A percentile compares a stretch with the other conserved stretches of the same genome.
phyloP scores from a whole-genome alignment of 1,140 invertebrate species.

The Mya arenaria region DNA sequence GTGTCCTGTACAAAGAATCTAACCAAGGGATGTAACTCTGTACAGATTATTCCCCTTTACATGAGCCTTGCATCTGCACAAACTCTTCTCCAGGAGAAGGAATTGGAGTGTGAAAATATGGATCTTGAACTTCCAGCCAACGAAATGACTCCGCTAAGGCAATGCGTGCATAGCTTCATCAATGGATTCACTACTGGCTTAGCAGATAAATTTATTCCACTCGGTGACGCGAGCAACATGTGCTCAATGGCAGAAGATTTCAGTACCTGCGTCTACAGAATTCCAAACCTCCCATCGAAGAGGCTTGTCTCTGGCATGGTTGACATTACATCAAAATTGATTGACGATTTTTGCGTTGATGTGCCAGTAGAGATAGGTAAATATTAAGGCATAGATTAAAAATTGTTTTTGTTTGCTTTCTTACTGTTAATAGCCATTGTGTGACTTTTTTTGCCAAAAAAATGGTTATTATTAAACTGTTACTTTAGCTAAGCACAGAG shows the following conservation, averaged over 20 bases:
- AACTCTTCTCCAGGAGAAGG: background rate
- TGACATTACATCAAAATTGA: background rate
- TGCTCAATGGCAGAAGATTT: background rate
- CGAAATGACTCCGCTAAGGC: too few relatives aligned
- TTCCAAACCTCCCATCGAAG: background rate
- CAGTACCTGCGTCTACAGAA: background rate
- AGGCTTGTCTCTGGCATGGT: background rate
- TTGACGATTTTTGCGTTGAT: constrained; percentile 4
- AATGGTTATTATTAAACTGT: too few relatives aligned
- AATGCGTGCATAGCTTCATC: background rate
- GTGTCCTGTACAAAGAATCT: background rate
- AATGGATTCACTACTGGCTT: background rate
- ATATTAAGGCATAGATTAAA: background rate
- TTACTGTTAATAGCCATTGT: too few relatives aligned
- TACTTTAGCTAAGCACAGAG: too few relatives aligned
- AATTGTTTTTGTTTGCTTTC: background rate
- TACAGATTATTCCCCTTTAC: background rate
- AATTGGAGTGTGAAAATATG: background rate
- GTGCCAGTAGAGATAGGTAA: background rate
- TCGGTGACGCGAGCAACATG: background rate
- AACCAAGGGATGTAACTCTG: background rate
- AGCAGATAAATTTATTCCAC: background rate
- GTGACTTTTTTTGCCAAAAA: too few relatives aligned
- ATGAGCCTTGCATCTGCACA: background rate
- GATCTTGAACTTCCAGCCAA: background rate